Percentiles rank a stretch among this genome's conserved stretches.
These are phyloP conservation scores for Steinernema hermaphroditum DNA, from an alignment of 2,888 invertebrate genomes.

Conservation along the genomic window DNA sequence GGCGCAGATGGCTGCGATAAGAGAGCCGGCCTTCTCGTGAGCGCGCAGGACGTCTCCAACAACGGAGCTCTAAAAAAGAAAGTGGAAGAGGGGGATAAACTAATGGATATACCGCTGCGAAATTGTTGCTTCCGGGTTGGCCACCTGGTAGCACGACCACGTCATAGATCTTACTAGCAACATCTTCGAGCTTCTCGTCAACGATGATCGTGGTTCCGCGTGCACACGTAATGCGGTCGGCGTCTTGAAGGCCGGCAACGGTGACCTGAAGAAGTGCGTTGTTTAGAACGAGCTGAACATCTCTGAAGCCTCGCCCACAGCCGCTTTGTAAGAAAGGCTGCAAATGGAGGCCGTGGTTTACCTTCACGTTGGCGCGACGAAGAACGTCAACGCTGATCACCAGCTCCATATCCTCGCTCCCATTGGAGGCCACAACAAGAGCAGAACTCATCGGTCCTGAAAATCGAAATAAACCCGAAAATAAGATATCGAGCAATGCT, in stretches of 20 bases:
- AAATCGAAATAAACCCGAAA: no score
- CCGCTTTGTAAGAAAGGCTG: no score
- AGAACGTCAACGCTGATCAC: conserved; percentile 86
- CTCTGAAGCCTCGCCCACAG: no score
- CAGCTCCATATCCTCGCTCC: conserved; percentile 95
- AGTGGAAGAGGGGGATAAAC: background rate
- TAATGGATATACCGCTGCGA: conserved; percentile 1
- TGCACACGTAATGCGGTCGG: conserved; percentile 77
- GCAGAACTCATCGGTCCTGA: conserved; percentile 70
- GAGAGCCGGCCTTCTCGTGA: conserved; percentile 77
- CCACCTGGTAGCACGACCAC: conserved; percentile 83
- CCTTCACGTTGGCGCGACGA: conserved; percentile 79
- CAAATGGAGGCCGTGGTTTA: conserved; percentile 35
- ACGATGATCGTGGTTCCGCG: conserved; percentile 81
- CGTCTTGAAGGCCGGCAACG: conserved; percentile 79
- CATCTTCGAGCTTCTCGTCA: conserved; percentile 76
- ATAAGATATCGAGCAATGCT: no score
- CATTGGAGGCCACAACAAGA: conserved; percentile 82
- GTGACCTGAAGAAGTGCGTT: conserved; percentile 71
- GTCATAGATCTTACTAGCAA: conserved; percentile 72
- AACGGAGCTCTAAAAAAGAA: conserved; percentile 72
- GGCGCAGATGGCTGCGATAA: conserved; percentile 94
- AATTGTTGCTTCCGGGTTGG: conserved; percentile 26
- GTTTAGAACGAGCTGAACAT: no score
- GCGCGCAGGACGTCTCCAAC: conserved; percentile 80